phyloP scores from a whole-genome alignment of 2,888 invertebrate species.

The Caenorhabditis sp. region DNA sequence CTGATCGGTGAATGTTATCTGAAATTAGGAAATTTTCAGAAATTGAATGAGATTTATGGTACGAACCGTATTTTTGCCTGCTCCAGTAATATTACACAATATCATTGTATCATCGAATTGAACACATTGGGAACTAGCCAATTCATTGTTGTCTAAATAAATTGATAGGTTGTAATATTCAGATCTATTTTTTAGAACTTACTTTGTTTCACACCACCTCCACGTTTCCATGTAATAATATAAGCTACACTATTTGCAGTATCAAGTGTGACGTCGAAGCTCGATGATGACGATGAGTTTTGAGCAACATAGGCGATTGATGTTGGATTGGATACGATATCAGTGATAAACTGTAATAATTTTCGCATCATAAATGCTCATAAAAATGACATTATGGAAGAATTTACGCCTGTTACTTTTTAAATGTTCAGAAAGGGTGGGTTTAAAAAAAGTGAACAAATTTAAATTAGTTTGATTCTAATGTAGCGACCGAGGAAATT shows the following conservation, averaged over 20 bases:
- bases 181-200: too few species aligned
- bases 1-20: neutral
- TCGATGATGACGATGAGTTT: neutral
- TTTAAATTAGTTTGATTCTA: too few species aligned
- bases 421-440: too few species aligned
- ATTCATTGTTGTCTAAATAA: neutral
- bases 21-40: neutral
- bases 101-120: neutral
- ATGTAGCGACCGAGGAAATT: too few species aligned
- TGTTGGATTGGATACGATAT: neutral
- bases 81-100: constrained; percentile 2
- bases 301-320: constrained; percentile 9
- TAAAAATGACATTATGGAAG: too few species aligned
- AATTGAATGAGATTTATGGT: neutral
- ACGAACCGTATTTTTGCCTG: neutral
- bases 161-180: neutral
- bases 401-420: too few species aligned
- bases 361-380: too few species aligned
- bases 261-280: neutral
- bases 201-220: neutral
- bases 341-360: constrained; percentile 27
- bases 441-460: too few species aligned
- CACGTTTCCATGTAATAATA: constrained; percentile 8
- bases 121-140: neutral
- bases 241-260: neutral